Base-by-base conservation (phyloP, 2,113 vertebrate species). In the Archilochus colubris region DNA sequence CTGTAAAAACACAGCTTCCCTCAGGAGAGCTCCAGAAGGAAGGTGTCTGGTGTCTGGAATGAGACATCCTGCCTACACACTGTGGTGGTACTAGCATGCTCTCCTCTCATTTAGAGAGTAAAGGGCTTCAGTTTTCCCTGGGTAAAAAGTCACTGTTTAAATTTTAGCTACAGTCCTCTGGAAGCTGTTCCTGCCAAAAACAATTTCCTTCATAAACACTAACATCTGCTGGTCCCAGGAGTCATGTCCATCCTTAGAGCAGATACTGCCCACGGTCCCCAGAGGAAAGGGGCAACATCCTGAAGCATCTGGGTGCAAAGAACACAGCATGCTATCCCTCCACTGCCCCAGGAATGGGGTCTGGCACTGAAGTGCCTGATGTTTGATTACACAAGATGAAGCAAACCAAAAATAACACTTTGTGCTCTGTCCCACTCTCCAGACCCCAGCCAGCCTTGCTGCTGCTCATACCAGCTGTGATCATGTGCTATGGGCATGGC, bases 311-410 rank as follows among this genome's bases (percentile, higher is more conserved):
- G 50, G 18, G 10, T 27, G 8, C 0, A 0, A 91, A 61, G 3
- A 68, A 5, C 48, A 23, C 0, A 4, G 10, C 24, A 7, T 0
- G 1, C 36, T 83, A 27, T 11, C 13, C 8, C 12, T 6, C 4
- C 3, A 0, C 7, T n/a, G 14, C 1, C 1, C 31, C 1, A 0
- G 21, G 18, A 15, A 18, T 1, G 2, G 9, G 7, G 4, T 40
- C 46, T 79, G 73, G 24, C 14, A 10, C 6, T 40, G 30, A 79
- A 88, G 76, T 28, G 30, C 5, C 46, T 69, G 21, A 16, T 38
- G 10, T 61, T 54, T 82, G 36, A 43, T 69, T 38, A 72, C 5
- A 27, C 33, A 51, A 24, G 28, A 31, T 19, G 12, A 80, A 64
- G 6, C 0, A 0, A 83, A 22, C 2, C 18, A 53, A 55, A 75